Base-by-base conservation (phyloP, 2,888 invertebrate species). In the Dolichomitus sp. region DNA sequence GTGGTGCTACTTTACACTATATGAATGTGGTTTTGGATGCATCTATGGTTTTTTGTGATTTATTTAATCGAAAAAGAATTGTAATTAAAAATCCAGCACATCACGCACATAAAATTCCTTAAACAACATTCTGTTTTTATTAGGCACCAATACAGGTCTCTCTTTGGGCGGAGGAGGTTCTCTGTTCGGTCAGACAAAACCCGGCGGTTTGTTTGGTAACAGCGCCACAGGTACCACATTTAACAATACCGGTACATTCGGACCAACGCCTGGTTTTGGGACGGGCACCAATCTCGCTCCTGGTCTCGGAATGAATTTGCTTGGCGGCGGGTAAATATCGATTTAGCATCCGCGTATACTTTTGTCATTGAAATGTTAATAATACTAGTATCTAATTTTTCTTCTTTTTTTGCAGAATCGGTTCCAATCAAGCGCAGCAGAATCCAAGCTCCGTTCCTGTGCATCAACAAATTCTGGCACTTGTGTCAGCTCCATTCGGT, bases 401-500 rank as follows among this genome's bases (percentile, higher is more conserved):
- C 65, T 23, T n/a, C n/a, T 23, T 23, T 23, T 59, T 66, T 84
- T 63, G 91, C 1, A 91, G 92, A 23, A 57, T 89, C 3, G 84
- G 89, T 23, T 84, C 83, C 9, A 92, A 89, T 33, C 92, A 91
- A 70, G 84, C 89, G 57, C 93, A 93, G 70, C 93, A 93, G 14
- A 88, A 90, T 54, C 87, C 92, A 7, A 90, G 89, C 17, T 88
- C 92, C 59, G 92, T 94, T 48, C 94, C 95, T 2, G 94, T 96
- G 0, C 96, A 96, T 93, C 97, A 97, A 84, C 96, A 97, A 91
- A 96, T 97, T 30, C 93, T 97, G 75, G 95, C 97, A 0, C 94
- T 98, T 52, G 96, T 97, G 0, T 96, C 97, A 0, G 95, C 97
- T 0, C 98, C 98, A 0, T 99, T 98, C 90, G 98, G 98, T 0